phyloP scores from a whole-genome alignment of 2,113 vertebrate genomes.

The Halcyon malimbica region DNA sequence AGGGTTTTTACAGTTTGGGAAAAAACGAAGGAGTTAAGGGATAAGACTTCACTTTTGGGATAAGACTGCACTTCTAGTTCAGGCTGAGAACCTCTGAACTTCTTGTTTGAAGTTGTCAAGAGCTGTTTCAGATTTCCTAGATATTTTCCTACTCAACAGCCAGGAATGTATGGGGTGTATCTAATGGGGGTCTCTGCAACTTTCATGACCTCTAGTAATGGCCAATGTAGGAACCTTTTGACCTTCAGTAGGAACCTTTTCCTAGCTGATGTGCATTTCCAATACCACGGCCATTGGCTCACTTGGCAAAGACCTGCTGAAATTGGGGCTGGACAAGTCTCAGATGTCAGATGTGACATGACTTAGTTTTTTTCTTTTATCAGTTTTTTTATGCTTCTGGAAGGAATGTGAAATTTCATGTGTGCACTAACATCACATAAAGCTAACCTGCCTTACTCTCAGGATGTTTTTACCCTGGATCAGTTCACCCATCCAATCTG shows the following conservation, averaged over 20 bases:
- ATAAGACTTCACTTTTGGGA: not conserved
- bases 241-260: not conserved
- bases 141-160: not conserved
- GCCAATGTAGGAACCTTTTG: not conserved
- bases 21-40: not conserved
- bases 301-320: not conserved
- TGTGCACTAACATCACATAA: not conserved
- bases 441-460: not conserved
- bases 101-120: not conserved
- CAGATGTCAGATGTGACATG: not conserved
- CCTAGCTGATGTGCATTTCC: not conserved
- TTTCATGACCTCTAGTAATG: not conserved
- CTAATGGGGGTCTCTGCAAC: not conserved
- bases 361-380: not conserved
- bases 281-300: not conserved
- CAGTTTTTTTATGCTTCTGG: not conserved
- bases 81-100: not conserved
- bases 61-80: not conserved
- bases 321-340: not conserved
- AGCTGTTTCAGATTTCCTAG: no score
- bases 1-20: not conserved
- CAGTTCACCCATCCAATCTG: not conserved
- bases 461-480: not conserved
- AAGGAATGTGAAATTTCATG: not conserved
- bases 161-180: rapidly evolving